A percentile compares a stretch with the other conserved stretches of the same genome.
These are phyloP conservation scores for Alloplasta piceator DNA, from an alignment of 2,888 invertebrate species.

Conservation along the genomic window DNA sequence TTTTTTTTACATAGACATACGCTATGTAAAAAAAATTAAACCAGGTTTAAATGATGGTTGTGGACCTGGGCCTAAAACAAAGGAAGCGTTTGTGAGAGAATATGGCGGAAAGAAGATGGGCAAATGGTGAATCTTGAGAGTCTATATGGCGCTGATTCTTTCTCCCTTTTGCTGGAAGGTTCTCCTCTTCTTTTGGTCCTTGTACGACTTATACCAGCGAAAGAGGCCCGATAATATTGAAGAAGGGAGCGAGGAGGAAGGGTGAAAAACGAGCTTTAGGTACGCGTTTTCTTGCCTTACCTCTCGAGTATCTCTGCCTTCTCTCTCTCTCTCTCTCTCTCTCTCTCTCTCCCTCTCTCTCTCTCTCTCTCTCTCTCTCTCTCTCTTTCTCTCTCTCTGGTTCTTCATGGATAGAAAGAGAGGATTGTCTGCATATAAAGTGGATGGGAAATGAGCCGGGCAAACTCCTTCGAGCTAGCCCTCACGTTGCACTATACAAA, in stretches of 20 bases:
- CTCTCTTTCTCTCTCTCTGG: conserved; percentile 28
- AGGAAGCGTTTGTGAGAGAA: conserved; percentile 33
- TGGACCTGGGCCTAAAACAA: no score
- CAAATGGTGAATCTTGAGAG: conserved; percentile 34
- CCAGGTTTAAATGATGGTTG: no score
- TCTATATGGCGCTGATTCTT: background rate
- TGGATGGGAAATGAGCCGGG: conserved; percentile 81
- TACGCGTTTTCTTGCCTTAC: conserved; percentile 48
- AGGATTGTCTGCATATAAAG: conserved; percentile 81
- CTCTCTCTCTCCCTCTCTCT: conserved; percentile 41
- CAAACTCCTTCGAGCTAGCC: conserved; percentile 63
- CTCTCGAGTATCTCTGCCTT: background rate
- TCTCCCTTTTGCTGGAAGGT: background rate
- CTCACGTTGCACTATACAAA: conserved; percentile 63
- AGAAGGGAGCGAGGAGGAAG: conserved; percentile 2
- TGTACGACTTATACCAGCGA: background rate
- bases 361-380: conserved; percentile 34
- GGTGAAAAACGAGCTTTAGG: conserved; percentile 27
- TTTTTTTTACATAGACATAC: no score
- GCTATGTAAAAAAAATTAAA: no score
- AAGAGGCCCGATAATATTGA: no score
- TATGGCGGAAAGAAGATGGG: conserved; percentile 1
- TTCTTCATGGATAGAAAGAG: conserved; percentile 61
- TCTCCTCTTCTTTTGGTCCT: conserved; percentile 31
- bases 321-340: conserved; percentile 41